A percentile compares a stretch with the other conserved stretches of the same genome.
phyloP scores from a whole-genome alignment of 2,797 vertebrate species.

The Lophotriccus pileatus region DNA sequence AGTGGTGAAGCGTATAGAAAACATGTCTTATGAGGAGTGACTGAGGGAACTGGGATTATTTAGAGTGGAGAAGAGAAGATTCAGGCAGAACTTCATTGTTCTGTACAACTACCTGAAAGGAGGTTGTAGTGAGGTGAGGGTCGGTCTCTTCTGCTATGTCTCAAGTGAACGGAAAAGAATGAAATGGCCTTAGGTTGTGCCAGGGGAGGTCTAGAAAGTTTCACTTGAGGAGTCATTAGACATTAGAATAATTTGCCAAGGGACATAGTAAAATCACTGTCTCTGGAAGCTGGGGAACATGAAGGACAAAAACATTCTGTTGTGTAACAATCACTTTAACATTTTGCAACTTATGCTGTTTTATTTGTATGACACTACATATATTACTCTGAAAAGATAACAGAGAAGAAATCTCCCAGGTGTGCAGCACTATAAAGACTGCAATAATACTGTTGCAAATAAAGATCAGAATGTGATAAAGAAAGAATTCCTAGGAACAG shows the following conservation, averaged over 20 bases:
- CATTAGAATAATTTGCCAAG: not conserved
- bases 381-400: not conserved
- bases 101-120: not conserved
- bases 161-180: not conserved
- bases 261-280: rapidly evolving
- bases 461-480: not conserved
- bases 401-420: not conserved
- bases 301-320: not conserved
- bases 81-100: not conserved
- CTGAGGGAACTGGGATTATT: not conserved
- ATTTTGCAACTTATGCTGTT: not conserved
- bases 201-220: not conserved
- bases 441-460: not conserved
- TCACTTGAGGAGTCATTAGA: not conserved
- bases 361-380: not conserved
- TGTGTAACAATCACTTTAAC: not conserved
- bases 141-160: not conserved
- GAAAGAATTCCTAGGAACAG: not conserved
- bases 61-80: not conserved
- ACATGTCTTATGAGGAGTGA: not conserved
- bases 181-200: not conserved
- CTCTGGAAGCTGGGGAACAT: not conserved
- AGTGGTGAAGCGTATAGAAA: not conserved
- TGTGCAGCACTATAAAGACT: not conserved
- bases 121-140: not conserved